Evolutionary conservation across 2,113 vertebrate genomes (phyloP).

Genomic region (Carollia perspicillata): DNA sequence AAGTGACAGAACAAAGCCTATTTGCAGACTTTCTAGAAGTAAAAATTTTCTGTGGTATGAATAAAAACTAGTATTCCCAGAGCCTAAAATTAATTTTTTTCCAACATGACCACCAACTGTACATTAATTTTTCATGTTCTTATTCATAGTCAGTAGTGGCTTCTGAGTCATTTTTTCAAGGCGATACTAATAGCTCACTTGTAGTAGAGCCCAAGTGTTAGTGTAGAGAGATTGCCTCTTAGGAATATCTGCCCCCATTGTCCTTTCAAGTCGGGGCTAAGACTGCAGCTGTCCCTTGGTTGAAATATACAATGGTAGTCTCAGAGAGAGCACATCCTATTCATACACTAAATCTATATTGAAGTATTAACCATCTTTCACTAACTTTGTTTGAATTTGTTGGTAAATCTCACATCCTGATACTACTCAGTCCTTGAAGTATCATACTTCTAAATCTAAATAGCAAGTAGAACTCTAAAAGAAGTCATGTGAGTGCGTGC

Average conservation of each 20-base stretch:
- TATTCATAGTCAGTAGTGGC: background rate
- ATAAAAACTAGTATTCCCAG: background rate
- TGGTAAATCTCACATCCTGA: background rate
- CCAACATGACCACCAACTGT: background rate
- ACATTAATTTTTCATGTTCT: background rate
- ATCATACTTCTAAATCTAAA: background rate
- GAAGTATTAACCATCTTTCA: background rate
- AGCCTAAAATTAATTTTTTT: constrained; percentile 5
- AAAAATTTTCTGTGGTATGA: background rate
- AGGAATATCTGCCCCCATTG: background rate
- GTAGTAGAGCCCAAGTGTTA: background rate
- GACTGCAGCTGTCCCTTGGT: background rate
- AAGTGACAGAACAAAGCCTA: constrained; percentile 22
- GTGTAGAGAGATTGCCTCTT: background rate
- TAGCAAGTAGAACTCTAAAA: background rate
- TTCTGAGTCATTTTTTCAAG: background rate
- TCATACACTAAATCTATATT: background rate
- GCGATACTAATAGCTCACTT: background rate
- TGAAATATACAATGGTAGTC: background rate
- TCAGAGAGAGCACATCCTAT: background rate
- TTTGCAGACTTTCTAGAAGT: background rate
- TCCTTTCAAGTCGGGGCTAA: background rate
- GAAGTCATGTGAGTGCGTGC: background rate
- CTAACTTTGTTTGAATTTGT: background rate
- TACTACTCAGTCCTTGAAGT: background rate